Evolutionary conservation across 2,797 vertebrate genomes (phyloP).

Genomic region (Crenuchus spilurus): DNA sequence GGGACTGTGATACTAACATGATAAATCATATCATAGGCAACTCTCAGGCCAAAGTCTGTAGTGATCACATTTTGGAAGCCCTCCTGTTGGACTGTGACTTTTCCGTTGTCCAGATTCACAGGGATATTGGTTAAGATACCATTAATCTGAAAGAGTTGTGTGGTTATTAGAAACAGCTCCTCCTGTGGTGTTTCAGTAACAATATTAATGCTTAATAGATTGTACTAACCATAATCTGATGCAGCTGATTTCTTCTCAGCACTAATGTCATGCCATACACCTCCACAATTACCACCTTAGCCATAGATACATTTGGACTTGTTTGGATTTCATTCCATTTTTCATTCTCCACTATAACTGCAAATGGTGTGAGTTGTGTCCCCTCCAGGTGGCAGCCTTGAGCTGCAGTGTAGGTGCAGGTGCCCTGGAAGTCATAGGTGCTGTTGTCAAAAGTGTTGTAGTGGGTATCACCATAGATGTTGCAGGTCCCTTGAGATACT

Average conservation of each 20-base stretch:
- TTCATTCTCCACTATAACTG: slow-evolving; percentile 43
- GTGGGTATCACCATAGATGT: slow-evolving; percentile 69
- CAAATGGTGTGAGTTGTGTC: slow-evolving; percentile 32
- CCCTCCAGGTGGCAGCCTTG: slow-evolving; percentile 28
- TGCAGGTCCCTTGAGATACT: slow-evolving; percentile 52
- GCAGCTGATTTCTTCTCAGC: slow-evolving; percentile 21
- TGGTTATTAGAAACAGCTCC: too few relatives aligned
- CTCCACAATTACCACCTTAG: slow-evolving; percentile 38
- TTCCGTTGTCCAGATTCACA: slow-evolving; percentile 62
- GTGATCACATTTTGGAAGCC: slow-evolving; percentile 65
- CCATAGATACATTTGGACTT: slow-evolving; percentile 35
- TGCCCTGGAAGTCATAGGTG: slow-evolving; percentile 71
- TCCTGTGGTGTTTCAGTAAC: too few relatives aligned
- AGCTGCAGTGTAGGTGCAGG: slow-evolving; percentile 68
- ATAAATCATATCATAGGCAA: slow-evolving; percentile 78
- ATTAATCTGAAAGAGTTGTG: slow-evolving; percentile 23
- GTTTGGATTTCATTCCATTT: slow-evolving; percentile 18
- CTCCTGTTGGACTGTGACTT: slow-evolving; percentile 71
- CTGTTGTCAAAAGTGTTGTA: slow-evolving; percentile 71
- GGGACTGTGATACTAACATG: slow-evolving; percentile 73
- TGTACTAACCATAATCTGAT: slow-evolving; percentile 29
- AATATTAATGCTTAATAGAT: neutral
- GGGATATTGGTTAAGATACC: slow-evolving; percentile 67
- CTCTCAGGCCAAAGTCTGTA: slow-evolving; percentile 72
- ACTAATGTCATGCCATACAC: slow-evolving; percentile 28